These are phyloP conservation scores for Ridgeia piscesae DNA, from an alignment of 1,140 invertebrate genomes.

Conservation along the genomic window DNA sequence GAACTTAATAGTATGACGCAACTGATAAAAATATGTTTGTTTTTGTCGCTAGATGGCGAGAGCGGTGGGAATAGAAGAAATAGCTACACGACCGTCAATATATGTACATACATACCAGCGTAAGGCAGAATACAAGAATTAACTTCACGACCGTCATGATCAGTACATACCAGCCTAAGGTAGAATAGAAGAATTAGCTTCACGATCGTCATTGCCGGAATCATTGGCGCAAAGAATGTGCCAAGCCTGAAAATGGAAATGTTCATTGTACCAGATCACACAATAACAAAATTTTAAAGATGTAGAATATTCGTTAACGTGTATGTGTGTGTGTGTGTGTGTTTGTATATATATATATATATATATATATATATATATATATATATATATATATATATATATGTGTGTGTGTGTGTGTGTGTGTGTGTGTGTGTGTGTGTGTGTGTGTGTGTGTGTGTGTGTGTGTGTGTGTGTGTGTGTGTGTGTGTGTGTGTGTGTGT, in stretches of 20 bases:
- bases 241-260: conserved; percentile 16
- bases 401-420: background rate
- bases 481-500: conserved; percentile 6
- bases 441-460: background rate
- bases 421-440: conserved; percentile 6
- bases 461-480: background rate
- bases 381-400: background rate
- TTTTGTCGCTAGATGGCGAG: background rate
- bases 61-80: background rate
- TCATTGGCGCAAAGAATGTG: conserved; percentile 7
- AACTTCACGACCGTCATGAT: background rate
- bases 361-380: too few relatives aligned
- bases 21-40: background rate
- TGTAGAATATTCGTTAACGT: too few relatives aligned
- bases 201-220: conserved; percentile 18
- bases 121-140: background rate
- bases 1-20: background rate
- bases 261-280: too few relatives aligned
- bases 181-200: conserved; percentile 19
- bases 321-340: background rate
- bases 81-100: background rate
- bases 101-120: background rate
- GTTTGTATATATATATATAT: background rate
- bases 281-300: too few relatives aligned
- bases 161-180: background rate